These are phyloP conservation scores for Cerceris rybyensis DNA, from an alignment of 2,888 invertebrate genomes.

Conservation along the genomic window DNA sequence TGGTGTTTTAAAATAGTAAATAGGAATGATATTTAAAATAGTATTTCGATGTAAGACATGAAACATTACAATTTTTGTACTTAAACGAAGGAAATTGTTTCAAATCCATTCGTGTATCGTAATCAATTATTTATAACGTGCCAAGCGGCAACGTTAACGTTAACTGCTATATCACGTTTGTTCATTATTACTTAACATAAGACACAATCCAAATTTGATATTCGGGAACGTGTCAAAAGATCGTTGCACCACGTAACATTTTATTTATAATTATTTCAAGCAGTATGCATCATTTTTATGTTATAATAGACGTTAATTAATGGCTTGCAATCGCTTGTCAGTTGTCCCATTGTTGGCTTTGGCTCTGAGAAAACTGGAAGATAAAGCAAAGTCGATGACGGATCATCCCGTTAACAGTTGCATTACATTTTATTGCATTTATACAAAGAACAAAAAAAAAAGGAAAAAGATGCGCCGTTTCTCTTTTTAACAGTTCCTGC, in stretches of 20 bases:
- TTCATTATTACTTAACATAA: slow-evolving; percentile 34
- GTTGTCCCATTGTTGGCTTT: background rate
- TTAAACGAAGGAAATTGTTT: slow-evolving; percentile 52
- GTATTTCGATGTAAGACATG: slow-evolving; percentile 50
- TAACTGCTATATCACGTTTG: slow-evolving; percentile 12
- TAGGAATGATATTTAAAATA: slow-evolving; percentile 48
- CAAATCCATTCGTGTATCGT: slow-evolving; percentile 40
- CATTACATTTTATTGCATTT: too few relatives aligned
- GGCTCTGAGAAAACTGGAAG: too few relatives aligned
- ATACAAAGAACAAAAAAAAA: background rate
- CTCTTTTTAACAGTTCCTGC: background rate
- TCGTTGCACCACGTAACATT: background rate
- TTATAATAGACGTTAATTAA: slow-evolving; percentile 17
- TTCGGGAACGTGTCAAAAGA: too few relatives aligned
- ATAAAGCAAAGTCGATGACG: background rate
- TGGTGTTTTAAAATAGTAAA: slow-evolving; percentile 32
- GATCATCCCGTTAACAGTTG: background rate
- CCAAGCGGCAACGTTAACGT: slow-evolving; percentile 21
- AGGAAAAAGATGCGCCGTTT: background rate
- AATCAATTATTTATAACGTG: slow-evolving; percentile 52
- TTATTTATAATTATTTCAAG: background rate
- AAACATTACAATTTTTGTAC: slow-evolving; percentile 57
- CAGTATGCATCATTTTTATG: slow-evolving; percentile 6
- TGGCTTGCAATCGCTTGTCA: slow-evolving; percentile 20
- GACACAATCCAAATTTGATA: slow-evolving; percentile 1